phyloP scores from a whole-genome alignment of 2,888 invertebrate species.

The Polydesmus complanatus region DNA sequence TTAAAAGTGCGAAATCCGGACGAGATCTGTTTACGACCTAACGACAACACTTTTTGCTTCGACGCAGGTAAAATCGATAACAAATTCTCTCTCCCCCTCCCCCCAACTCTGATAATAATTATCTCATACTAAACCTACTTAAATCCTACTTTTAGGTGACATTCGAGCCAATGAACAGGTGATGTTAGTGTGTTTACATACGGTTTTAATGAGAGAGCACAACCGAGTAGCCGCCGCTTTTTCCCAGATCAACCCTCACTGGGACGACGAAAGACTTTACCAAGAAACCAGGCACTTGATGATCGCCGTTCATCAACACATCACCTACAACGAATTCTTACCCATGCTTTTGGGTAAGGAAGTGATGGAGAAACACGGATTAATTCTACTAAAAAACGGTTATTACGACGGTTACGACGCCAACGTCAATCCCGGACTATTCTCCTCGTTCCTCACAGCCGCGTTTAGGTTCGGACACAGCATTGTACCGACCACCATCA shows the following conservation, averaged over 20 bases:
- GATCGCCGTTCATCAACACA: slow-evolving; percentile 32
- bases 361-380: slow-evolving; percentile 28
- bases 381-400: slow-evolving; percentile 25
- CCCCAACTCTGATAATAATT: neutral
- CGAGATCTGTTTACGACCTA: slow-evolving; percentile 80
- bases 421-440: slow-evolving; percentile 16
- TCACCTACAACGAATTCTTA: slow-evolving; percentile 35
- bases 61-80: slow-evolving; percentile 52
- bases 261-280: slow-evolving; percentile 18
- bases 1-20: slow-evolving; percentile 78
- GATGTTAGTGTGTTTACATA: slow-evolving; percentile 19
- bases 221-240: slow-evolving; percentile 13
- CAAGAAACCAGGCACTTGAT: slow-evolving; percentile 26
- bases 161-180: slow-evolving; percentile 19
- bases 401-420: slow-evolving; percentile 19
- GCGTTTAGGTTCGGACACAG: slow-evolving; percentile 20
- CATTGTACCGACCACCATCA: slow-evolving; percentile 19
- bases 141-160: slow-evolving; percentile 12
- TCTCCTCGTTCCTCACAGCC: slow-evolving; percentile 18
- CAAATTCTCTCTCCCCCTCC: neutral
- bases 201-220: slow-evolving; percentile 19
- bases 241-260: slow-evolving; percentile 18
- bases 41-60: slow-evolving; percentile 80
- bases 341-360: slow-evolving; percentile 35
- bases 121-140: neutral